Evolutionary conservation across 1,140 invertebrate genomes (phyloP), one percentile per base, ranked within the genome.

Genomic region (Orchestia grillus): DNA sequence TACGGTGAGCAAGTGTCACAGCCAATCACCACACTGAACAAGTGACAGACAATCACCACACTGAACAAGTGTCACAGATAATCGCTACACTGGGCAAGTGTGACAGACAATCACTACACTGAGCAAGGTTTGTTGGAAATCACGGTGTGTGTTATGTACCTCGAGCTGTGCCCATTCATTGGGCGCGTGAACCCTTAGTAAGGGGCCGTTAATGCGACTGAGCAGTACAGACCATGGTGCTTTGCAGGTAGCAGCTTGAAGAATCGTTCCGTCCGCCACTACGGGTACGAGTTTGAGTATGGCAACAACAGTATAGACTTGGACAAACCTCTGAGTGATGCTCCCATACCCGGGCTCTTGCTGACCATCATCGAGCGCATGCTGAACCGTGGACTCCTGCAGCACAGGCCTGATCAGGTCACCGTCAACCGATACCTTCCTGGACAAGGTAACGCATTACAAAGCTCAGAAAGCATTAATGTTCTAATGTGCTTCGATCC

Each of bases 391-490:
- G 44, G 44, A 42, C 0, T 45, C 0, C 87, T 96, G 87, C 41
- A 88, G 44, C 43, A 47, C 40, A 19, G 44, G 87, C 96, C 96
- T 44, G 96, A 96, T 43, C 96, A 96, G 53, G 42, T 96, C 41
- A 96, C 96, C 45, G 88, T 96, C 87, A 96, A 96, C 45, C 91
- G 87, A 90, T 96, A 96, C 43, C 42, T 96, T 16, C 96, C 96
- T 96, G 96, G 96, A 47, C 96, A 96, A 57, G 96, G 96, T 96
- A 91, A 91, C 1, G 42, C 3, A 16, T 36, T 88, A 36, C 47
- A 53, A 53, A 19, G 6, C 6, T 53, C 6, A 6, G 6, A 19
- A 8, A 53, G 47, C 47, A 8, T 53, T 6, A 53, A 53, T 53
- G 6, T 53, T 19, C 19, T 53, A 19, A 53, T 53, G 6, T 53